phyloP scores from a whole-genome alignment of 2,888 invertebrate genomes.

The Pemphredon lugubris region DNA sequence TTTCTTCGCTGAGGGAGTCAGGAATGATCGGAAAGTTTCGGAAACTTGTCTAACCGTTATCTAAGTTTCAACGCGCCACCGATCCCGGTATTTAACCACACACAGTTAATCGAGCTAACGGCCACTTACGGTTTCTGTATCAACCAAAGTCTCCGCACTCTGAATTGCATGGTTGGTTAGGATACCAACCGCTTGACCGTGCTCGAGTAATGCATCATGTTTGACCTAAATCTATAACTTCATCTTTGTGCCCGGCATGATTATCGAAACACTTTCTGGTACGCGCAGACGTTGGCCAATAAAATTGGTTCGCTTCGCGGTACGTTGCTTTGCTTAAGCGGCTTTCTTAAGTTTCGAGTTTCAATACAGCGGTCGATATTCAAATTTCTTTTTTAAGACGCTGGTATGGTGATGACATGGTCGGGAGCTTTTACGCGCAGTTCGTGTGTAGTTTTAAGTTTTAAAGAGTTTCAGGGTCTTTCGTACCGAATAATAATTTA shows the following conservation, averaged over 20 bases:
- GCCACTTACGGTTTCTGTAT: slow-evolving; percentile 3
- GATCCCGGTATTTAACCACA: no score
- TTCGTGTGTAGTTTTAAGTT: no score
- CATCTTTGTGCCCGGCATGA: background rate
- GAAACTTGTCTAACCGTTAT: no score
- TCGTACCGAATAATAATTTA: no score
- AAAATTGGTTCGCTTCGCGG: background rate
- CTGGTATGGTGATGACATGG: background rate
- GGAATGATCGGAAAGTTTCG: no score
- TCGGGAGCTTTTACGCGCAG: background rate
- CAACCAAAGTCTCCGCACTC: slow-evolving; percentile 9
- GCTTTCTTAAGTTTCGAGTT: no score
- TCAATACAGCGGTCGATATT: no score
- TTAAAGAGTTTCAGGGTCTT: no score
- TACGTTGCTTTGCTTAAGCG: background rate
- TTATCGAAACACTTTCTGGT: background rate
- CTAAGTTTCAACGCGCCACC: no score
- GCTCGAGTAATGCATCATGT: slow-evolving; percentile 5
- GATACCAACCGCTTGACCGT: slow-evolving; percentile 18
- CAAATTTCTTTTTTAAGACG: background rate
- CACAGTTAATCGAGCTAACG: slow-evolving; percentile 1
- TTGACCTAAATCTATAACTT: slow-evolving; percentile 12
- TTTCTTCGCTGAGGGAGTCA: no score
- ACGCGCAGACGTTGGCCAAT: background rate
- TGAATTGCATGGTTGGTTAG: slow-evolving; percentile 18